A percentile compares a stretch with the other conserved stretches of the same genome.
These are phyloP conservation scores for Dermatophagoides farinae DNA, from an alignment of 1,140 invertebrate genomes.

Conservation along the genomic window DNA sequence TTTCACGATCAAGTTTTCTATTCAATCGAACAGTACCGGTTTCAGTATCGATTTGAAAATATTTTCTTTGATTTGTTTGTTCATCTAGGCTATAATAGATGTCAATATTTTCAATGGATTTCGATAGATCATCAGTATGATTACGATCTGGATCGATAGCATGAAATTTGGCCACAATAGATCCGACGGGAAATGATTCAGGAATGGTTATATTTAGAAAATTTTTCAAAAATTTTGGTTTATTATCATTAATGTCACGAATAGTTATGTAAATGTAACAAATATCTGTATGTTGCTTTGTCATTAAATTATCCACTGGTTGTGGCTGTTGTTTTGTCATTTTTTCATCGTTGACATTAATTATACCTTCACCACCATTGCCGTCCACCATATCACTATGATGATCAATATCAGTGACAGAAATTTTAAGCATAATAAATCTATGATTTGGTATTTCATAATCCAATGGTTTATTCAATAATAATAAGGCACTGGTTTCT, in stretches of 20 bases:
- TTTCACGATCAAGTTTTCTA: constrained; percentile 50
- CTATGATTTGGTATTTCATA: constrained; percentile 26
- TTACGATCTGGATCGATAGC: constrained; percentile 75
- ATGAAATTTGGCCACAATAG: constrained; percentile 70
- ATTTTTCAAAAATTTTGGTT: constrained; percentile 68
- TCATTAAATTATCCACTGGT: constrained; percentile 43
- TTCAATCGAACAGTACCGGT: constrained; percentile 70
- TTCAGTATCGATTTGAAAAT: constrained; percentile 54
- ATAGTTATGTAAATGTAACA: constrained; percentile 76
- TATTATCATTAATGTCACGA: constrained; percentile 84
- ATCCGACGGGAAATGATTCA: constrained; percentile 72
- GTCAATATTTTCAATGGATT: background rate
- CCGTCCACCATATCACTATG: no score
- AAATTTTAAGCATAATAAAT: constrained; percentile 25
- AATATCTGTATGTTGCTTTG: constrained; percentile 82
- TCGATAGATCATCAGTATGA: no score
- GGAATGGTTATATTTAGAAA: constrained; percentile 75
- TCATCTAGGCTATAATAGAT: constrained; percentile 67
- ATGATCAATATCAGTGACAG: constrained; percentile 25
- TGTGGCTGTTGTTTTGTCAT: no score
- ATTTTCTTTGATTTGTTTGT: constrained; percentile 62
- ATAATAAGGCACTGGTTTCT: constrained; percentile 75
- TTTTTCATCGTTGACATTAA: no score
- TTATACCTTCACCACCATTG: no score
- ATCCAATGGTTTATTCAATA: constrained; percentile 53